These are phyloP conservation scores for Chromis chromis DNA, from an alignment of 2,797 vertebrate genomes.

Conservation along the genomic window DNA sequence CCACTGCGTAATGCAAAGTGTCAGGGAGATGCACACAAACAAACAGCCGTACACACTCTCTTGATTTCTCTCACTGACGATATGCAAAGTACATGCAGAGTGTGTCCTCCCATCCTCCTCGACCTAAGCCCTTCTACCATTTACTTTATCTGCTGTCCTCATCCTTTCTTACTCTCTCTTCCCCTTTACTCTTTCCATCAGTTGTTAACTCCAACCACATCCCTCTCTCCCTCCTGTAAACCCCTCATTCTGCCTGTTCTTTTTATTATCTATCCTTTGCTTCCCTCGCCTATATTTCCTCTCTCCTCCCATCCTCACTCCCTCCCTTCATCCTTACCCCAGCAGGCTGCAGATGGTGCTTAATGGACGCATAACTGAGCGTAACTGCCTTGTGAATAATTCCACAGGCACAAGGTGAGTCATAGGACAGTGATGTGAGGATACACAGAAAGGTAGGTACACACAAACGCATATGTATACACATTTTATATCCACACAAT, in stretches of 20 bases:
- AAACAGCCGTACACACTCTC: background rate
- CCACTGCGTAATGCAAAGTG: background rate
- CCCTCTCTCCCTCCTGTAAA: background rate
- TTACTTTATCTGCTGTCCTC: slow-evolving; percentile 43
- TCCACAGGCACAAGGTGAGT: slow-evolving; percentile 68
- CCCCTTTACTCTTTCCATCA: slow-evolving; percentile 17
- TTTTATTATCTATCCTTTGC: slow-evolving; percentile 18
- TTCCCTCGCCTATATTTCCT: background rate
- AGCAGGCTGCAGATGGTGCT: slow-evolving; percentile 69
- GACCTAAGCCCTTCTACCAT: background rate
- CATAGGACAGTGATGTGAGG: slow-evolving; percentile 59
- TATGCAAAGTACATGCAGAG: slow-evolving; percentile 46
- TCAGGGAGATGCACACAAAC: background rate
- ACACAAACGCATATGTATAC: background rate
- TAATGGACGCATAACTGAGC: slow-evolving; percentile 74
- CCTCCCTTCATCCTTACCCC: slow-evolving; percentile 30
- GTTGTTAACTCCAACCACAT: slow-evolving; percentile 11
- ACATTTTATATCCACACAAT: background rate
- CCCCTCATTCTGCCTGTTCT: slow-evolving; percentile 5
- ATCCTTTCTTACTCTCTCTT: slow-evolving; percentile 17
- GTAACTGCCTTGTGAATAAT: slow-evolving; percentile 77
- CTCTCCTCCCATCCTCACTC: background rate
- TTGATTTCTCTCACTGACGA: slow-evolving; percentile 1
- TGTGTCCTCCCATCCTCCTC: slow-evolving; percentile 24
- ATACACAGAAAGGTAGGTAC: slow-evolving; percentile 12